These are phyloP conservation scores for Acronicta alni DNA, from an alignment of 2,888 invertebrate species.

Conservation along the genomic window DNA sequence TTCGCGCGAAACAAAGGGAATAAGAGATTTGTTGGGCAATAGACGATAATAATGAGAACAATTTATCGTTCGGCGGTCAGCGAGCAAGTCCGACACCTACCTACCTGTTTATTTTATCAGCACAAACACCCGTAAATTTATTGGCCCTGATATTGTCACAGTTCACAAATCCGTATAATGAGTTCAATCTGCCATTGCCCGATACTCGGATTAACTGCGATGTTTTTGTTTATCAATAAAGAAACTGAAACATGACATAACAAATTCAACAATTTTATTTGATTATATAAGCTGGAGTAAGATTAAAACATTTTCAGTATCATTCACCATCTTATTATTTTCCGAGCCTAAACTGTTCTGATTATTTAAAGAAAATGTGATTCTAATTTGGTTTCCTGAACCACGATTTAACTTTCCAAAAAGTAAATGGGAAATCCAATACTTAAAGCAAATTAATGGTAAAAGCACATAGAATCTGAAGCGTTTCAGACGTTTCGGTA, in stretches of 20 bases:
- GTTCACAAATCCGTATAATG: slow-evolving; percentile 75
- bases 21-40: slow-evolving; percentile 43
- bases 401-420: slow-evolving; percentile 30
- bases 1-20: slow-evolving; percentile 28
- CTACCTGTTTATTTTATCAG: slow-evolving; percentile 75
- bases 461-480: slow-evolving; percentile 72
- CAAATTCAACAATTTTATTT: too few relatives aligned
- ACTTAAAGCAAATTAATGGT: slow-evolving; percentile 71
- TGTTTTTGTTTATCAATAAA: slow-evolving; percentile 17
- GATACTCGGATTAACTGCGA: slow-evolving; percentile 67
- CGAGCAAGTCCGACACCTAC: slow-evolving; percentile 55
- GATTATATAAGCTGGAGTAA: too few relatives aligned
- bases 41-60: slow-evolving; percentile 46
- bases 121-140: slow-evolving; percentile 77
- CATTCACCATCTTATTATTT: slow-evolving; percentile 42
- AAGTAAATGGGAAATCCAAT: slow-evolving; percentile 35
- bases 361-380: slow-evolving; percentile 24
- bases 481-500: slow-evolving; percentile 77
- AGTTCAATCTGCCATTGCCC: slow-evolving; percentile 73
- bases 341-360: slow-evolving; percentile 28
- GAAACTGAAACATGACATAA: slow-evolving; percentile 12
- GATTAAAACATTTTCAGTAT: slow-evolving; percentile 2
- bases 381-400: slow-evolving; percentile 35
- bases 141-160: slow-evolving; percentile 77
- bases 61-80: slow-evolving; percentile 58